Percentiles rank a stretch among this genome's conserved stretches.
These are phyloP conservation scores for Peromyscus aztecus DNA, from an alignment of 2,797 vertebrate species.

Conservation along the genomic window DNA sequence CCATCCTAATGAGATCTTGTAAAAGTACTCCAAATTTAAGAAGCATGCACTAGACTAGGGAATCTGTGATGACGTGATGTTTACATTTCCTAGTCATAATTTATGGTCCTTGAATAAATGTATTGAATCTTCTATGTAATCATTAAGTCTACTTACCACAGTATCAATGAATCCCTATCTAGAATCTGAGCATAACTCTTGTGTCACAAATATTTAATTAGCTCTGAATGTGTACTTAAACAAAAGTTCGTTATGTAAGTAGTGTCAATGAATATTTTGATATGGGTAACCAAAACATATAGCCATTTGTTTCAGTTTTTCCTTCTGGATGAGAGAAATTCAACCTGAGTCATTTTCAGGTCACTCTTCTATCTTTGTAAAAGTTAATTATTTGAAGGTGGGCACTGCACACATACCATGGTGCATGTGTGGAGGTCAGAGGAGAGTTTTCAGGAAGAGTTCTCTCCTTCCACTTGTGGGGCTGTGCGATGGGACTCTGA, in stretches of 20 bases:
- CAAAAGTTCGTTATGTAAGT: not conserved
- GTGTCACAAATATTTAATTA: not conserved
- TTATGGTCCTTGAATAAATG: not conserved
- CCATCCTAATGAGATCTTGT: not conserved
- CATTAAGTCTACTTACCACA: not conserved
- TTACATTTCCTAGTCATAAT: constrained; percentile 38
- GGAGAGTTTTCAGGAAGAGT: not conserved
- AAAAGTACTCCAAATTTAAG: constrained; percentile 27
- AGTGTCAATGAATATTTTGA: constrained; percentile 8
- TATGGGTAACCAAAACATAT: not conserved
- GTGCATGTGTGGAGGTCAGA: not conserved
- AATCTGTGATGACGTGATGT: not conserved
- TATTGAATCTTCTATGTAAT: not conserved
- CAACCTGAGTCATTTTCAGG: not conserved
- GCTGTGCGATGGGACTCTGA: not conserved
- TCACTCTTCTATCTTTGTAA: not conserved
- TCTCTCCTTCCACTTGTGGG: not conserved
- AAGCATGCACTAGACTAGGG: not conserved
- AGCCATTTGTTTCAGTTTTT: not conserved
- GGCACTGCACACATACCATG: not conserved
- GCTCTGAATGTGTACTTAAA: not conserved
- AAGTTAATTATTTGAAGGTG: not conserved
- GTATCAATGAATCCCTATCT: not conserved
- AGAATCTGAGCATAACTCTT: not conserved
- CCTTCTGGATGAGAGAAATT: not conserved